A percentile compares a stretch with the other conserved stretches of the same genome.
These are phyloP conservation scores for Armadillidium nasatum DNA, from an alignment of 1,140 invertebrate species.

Conservation along the genomic window DNA sequence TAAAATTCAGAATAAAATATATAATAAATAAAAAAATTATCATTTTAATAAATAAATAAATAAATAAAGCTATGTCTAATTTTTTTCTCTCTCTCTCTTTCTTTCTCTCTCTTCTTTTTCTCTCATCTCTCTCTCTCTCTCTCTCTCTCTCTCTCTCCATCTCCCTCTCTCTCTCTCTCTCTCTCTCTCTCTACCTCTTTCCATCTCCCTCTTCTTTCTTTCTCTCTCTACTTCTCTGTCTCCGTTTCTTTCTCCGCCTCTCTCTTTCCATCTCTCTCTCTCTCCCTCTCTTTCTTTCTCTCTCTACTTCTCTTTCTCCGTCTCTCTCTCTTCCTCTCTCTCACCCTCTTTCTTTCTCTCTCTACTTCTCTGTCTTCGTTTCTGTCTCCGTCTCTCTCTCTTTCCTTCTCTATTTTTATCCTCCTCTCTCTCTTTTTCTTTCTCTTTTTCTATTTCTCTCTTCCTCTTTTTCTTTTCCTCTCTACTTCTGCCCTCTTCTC, in stretches of 20 bases:
- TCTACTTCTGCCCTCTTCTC: too few relatives aligned
- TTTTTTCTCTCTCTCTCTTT: neutral
- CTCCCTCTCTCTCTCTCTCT: neutral
- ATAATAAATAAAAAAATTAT: too few relatives aligned
- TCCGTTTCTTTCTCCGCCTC: neutral
- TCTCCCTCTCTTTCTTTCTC: neutral
- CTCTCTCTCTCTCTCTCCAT: neutral
- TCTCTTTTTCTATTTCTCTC: too few relatives aligned
- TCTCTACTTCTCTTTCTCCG: neutral
- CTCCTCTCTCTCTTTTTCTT: too few relatives aligned
- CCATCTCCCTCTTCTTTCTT: neutral
- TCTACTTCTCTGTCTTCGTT: too few relatives aligned
- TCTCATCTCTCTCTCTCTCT: neutral
- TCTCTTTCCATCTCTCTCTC: neutral
- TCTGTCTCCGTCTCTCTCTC: too few relatives aligned
- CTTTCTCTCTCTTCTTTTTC: neutral
- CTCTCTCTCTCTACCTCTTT: neutral
- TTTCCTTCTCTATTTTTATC: too few relatives aligned
- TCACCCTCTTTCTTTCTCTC: neutral
- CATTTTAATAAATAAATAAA: too few relatives aligned
- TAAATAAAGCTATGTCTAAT: too few relatives aligned
- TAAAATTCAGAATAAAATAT: too few relatives aligned
- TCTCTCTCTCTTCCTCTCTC: neutral
- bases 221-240: neutral
- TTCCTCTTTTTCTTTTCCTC: too few relatives aligned